Base-by-base conservation (phyloP, 2,888 invertebrate genomes). In the Lampropteryx suffumata region DNA sequence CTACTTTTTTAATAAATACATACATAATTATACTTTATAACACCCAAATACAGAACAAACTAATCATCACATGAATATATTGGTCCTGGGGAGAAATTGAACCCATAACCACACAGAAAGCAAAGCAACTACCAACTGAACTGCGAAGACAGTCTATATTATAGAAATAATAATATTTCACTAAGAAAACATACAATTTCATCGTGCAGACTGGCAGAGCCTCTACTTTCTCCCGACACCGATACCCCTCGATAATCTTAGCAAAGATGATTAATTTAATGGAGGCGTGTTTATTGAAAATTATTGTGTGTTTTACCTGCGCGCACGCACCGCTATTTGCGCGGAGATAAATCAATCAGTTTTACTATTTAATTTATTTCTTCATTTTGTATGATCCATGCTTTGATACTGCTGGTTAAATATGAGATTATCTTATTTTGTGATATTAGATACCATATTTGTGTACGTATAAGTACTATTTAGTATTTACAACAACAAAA, bases 211-310 rank as follows among this genome's bases (percentile, higher is more conserved):
- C 28, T 12, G n/a, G 34, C 17, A 29, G 4, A 33, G 33, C 12
- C 8, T 44, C 24, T 48, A 65, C 69, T 72, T 73, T 66, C 64
- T 30, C 62, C 44, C 51, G 71, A 69, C 68, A 67, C 60, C 57
- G 69, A 75, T 71, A 67, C 64, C 64, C 65, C 55, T n/a, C 47
- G 73, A 74, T 73, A 72, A 69, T 73, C 67, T 69, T 34, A 10
- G 40, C 33, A 55, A 62, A 62, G 64, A 65, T 72, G 70, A 72
- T 67, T 72, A 67, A 69, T 71, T 65, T 62, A 67, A 69, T 73
- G 47, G 57, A 68, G 65, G 69, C 66, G 71, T 68, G 68, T 64
- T 69, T 67, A 72, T 73, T 74, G 69, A 70, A 73, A 74, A 76
- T 74, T 67, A 73, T 69, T 66, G 61, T 65, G 55, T 66, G 65